Evolutionary conservation across 2,888 invertebrate species (phyloP), one percentile per base, ranked within the genome.

Genomic region (Drosophila mimica): DNA sequence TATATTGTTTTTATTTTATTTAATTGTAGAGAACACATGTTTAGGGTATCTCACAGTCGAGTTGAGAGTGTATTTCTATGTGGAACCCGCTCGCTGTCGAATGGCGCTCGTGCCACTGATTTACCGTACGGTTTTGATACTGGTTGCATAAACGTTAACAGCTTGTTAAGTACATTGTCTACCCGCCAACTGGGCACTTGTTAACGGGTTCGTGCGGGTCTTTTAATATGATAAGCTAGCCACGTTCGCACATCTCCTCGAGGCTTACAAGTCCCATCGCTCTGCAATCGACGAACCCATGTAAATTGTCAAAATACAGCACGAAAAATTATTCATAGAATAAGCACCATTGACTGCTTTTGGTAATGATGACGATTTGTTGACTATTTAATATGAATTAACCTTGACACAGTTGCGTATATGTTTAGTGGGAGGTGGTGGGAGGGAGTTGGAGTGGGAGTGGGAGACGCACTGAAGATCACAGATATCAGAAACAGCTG

Each of bases 71-170:
- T 13, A 13, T 31, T 52, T 49, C 6, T 33, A 17, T 34, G 36
- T 15, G 59, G 25, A 46, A 34, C 36, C 49, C 43, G 30, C 33
- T 17, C 43, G 30, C 33, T 17, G 20, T 38, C 62, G 60, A 25
- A 46, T 28, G 43, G 11, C 52, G 76, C 88, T 88, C 86, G 86
- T 85, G 84, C 79, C 81, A 74, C 66, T 73, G 84, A 84, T 85
- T 68, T 74, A 64, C 68, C 65, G 63, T 31, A 36, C 64, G 53
- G 58, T 49, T 63, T 69, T 70, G 53, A 62, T 40, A 31, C 64
- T 2, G 4, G 8, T 8, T 40, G 66, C 68, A 69, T 63, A n/a
- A 30, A 53, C 56, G 64, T 65, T 59, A 48, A 75, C 59, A 75
- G 67, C 63, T 60, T 73, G 66, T 62, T 60, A 67, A 70, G 54